Evolutionary conservation across 2,797 vertebrate genomes (phyloP), one percentile per base, ranked within the genome.

Genomic region (Pterois miles): DNA sequence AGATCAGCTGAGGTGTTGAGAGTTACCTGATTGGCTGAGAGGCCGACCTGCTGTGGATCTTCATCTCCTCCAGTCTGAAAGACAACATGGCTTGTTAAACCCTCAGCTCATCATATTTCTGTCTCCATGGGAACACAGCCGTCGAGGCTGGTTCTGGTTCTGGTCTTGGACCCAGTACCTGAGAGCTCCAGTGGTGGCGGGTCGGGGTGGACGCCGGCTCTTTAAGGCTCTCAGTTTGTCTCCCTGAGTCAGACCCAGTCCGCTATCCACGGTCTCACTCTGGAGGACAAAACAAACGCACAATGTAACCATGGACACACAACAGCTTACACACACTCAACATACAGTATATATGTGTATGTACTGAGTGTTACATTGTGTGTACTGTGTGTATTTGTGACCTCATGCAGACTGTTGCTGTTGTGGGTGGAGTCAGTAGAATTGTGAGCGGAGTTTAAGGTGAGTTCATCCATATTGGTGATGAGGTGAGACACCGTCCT

Each of bases 181-280:
- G 73, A 96, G 92, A 2, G 95, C 85, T 87, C 95, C 96, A 1
- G 96, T 83, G 29, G 96, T 91, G 34, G 95, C 82, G 0, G 95
- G 93, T 1, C 96, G 95, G 2, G 96, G 94, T 22, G 96, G 94
- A 8, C 98, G 95, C 23, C 95, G 94, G 85, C 94, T 94, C 88
- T 99, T 99, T 93, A 99, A 96, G 92, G 97, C 97, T 94, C 98
- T 96, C 23, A 99, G 96, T 91, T 98, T 97, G 91, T 99, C 98
- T 92, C 98, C 98, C 89, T 99, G 98, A 0, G 98, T 99, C 86
- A 97, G 81, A 70, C 77, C 67, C 5, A 89, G 88, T 34, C 91
- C 89, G 2, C 91, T 79, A 2, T 97, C 97, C 52, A 94, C 91
- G 6, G 81, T 86, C 74, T 96, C 94, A 22, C 84, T 90, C 98